These are phyloP conservation scores for Parnassius orleans DNA, from an alignment of 2,888 invertebrate genomes.

Conservation along the genomic window DNA sequence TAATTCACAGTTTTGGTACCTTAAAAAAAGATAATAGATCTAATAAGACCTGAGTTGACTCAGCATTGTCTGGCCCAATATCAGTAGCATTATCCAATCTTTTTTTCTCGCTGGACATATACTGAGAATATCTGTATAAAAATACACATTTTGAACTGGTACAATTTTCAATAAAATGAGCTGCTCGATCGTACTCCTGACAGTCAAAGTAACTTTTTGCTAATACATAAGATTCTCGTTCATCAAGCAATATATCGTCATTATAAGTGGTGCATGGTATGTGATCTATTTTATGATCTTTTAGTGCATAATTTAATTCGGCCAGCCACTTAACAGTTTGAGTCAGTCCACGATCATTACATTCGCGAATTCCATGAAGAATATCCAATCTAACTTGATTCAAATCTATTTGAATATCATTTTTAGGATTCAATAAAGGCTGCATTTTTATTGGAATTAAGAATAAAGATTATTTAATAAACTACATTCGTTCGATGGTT, in stretches of 20 bases:
- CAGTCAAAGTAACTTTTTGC: constrained; percentile 95
- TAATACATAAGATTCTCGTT: constrained; percentile 86
- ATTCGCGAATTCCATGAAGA: constrained; percentile 80
- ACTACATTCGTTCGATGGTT: neutral
- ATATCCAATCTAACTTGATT: constrained; percentile 70
- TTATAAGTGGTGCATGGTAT: constrained; percentile 68
- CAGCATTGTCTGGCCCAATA: constrained; percentile 60
- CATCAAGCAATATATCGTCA: constrained; percentile 77
- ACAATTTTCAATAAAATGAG: constrained; percentile 88
- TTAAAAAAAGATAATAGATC: constrained; percentile 72
- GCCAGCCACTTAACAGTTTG: constrained; percentile 94
- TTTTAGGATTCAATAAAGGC: constrained; percentile 56
- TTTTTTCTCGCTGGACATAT: constrained; percentile 94
- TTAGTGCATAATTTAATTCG: constrained; percentile 89
- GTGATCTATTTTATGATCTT: constrained; percentile 81
- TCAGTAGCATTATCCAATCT: constrained; percentile 87
- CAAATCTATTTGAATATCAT: constrained; percentile 67
- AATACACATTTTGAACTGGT: constrained; percentile 88
- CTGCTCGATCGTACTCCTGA: constrained; percentile 94
- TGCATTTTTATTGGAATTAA: constrained; percentile 43
- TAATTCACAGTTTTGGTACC: constrained; percentile 39
- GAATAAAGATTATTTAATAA: neutral
- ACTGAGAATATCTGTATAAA: constrained; percentile 91
- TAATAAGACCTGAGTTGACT: constrained; percentile 67
- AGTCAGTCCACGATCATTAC: constrained; percentile 88